phyloP scores from a whole-genome alignment of 2,797 vertebrate genomes.

The Halcyon badia region DNA sequence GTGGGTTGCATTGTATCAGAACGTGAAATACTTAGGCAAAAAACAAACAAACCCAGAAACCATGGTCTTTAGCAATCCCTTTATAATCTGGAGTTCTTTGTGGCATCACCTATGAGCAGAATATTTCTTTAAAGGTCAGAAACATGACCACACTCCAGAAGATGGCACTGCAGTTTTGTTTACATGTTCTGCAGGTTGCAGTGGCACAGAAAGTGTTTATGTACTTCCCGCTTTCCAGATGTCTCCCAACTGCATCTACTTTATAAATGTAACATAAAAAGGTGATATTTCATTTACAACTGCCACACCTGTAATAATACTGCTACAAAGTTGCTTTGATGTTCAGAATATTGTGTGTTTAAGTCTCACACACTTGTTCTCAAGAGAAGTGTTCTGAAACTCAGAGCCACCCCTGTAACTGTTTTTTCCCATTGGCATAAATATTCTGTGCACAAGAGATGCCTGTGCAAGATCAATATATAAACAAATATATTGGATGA shows the following conservation, averaged over 20 bases:
- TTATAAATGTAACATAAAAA: background rate
- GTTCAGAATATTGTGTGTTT: background rate
- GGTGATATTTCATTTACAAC: background rate
- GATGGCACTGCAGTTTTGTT: constrained; percentile 14
- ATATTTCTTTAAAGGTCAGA: background rate
- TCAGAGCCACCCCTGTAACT: background rate
- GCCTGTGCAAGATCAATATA: background rate
- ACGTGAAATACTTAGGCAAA: background rate
- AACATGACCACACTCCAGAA: background rate
- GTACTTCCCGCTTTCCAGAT: background rate
- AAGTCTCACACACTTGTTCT: background rate
- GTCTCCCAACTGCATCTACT: background rate
- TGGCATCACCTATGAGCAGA: background rate
- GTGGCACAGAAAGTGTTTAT: background rate
- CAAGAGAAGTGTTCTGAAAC: background rate
- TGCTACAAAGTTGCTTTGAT: background rate
- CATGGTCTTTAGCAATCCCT: background rate
- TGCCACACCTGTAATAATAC: background rate
- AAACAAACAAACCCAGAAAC: background rate
- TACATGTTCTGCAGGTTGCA: background rate
- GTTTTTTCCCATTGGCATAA: background rate
- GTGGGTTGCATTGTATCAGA: background rate
- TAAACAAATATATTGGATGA: background rate
- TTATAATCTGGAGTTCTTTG: background rate
- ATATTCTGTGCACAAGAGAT: background rate